A percentile compares a stretch with the other conserved stretches of the same genome.
Evolutionary conservation across 2,888 invertebrate genomes (phyloP).

Genomic region (Macaria liturata): DNA sequence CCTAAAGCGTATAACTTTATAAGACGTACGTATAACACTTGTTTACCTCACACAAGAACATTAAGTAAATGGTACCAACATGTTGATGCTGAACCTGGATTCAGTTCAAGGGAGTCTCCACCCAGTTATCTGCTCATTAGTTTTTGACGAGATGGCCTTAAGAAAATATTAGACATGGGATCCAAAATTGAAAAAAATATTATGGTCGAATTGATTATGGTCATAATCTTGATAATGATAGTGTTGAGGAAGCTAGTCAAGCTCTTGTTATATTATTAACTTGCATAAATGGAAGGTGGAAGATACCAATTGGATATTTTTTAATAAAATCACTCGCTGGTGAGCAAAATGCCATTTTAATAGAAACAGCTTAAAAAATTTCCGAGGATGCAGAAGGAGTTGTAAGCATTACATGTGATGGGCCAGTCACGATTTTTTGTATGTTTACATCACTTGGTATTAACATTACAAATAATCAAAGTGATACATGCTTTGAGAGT

Average conservation of each 20-base stretch:
- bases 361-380: background rate
- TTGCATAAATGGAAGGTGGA: background rate
- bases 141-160: background rate
- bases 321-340: background rate
- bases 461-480: background rate
- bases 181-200: conserved; percentile 8
- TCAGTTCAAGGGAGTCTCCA: conserved; percentile 2
- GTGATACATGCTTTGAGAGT: background rate
- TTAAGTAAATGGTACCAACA: conserved; percentile 14
- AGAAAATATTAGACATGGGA: conserved; percentile 5
- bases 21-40: conserved; percentile 10
- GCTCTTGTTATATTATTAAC: conserved; percentile 1
- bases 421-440: conserved; percentile 10
- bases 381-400: background rate
- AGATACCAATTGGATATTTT: background rate
- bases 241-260: conserved; percentile 7
- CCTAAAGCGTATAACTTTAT: conserved; percentile 16
- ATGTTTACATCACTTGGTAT: conserved; percentile 1
- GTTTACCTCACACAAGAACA: conserved; percentile 14
- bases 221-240: conserved; percentile 2
- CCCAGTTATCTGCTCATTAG: background rate
- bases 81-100: conserved; percentile 8
- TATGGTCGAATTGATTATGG: conserved; percentile 5
- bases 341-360: background rate
- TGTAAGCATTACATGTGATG: conserved; percentile 8